These are phyloP conservation scores for Geotrypetes seraphini DNA, from an alignment of 2,797 vertebrate genomes.

Conservation along the genomic window DNA sequence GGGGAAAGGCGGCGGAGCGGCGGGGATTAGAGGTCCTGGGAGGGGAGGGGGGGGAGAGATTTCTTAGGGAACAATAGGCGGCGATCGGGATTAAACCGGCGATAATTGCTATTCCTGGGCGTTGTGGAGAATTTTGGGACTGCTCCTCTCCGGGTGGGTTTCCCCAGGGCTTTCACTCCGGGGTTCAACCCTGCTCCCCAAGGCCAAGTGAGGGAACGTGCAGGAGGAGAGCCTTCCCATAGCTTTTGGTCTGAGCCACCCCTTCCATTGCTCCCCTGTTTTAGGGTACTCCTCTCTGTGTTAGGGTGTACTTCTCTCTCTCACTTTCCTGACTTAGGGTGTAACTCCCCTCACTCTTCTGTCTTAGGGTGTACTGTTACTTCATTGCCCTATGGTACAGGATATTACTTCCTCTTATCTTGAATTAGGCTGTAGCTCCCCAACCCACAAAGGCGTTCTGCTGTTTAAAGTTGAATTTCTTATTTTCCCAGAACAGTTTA, in stretches of 20 bases:
- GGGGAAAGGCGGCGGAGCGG: slow-evolving; percentile 56
- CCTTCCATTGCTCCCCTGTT: too few species aligned
- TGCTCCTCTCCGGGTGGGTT: too few species aligned
- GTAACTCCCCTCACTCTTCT: not conserved
- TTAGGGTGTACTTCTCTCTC: not conserved
- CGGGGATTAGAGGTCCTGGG: not conserved
- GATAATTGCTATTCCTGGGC: slow-evolving; percentile 22
- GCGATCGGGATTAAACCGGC: slow-evolving; percentile 6
- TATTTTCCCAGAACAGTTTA: too few species aligned
- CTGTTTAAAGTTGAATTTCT: too few species aligned
- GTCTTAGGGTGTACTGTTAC: too few species aligned
- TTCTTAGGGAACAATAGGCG: not conserved
- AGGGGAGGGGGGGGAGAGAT: slow-evolving; percentile 2
- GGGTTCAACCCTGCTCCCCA: slow-evolving; percentile 22
- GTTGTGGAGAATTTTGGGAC: slow-evolving; percentile 22
- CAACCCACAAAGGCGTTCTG: too few species aligned
- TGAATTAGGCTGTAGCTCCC: too few species aligned
- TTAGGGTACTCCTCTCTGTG: too few species aligned
- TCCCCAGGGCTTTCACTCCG: slow-evolving; percentile 3
- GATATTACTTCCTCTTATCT: too few species aligned
- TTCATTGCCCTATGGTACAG: too few species aligned
- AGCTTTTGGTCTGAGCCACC: slow-evolving; percentile 3
- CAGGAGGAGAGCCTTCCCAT: slow-evolving; percentile 12
- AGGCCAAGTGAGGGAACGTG: slow-evolving; percentile 39
- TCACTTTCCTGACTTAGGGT: too few species aligned